Evolutionary conservation across 2,888 invertebrate species (phyloP).

Genomic region (Athalia cordata): DNA sequence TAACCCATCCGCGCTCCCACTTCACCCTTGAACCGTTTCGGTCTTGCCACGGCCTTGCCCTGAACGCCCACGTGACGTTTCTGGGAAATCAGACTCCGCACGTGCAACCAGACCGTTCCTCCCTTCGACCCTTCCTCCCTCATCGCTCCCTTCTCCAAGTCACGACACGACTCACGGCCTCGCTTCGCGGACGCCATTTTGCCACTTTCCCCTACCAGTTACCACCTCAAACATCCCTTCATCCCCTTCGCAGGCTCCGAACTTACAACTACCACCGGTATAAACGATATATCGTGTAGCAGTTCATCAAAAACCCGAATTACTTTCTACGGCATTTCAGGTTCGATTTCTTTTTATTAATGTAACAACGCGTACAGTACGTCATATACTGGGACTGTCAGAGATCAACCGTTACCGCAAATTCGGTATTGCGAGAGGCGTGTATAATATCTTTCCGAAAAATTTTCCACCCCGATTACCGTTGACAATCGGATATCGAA

Average conservation of each 20-base stretch:
- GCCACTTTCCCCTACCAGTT: constrained; percentile 26
- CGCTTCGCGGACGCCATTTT: constrained; percentile 33
- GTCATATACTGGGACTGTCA: no score
- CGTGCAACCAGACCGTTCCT: constrained; percentile 30
- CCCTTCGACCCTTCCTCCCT: constrained; percentile 8
- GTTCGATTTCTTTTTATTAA: no score
- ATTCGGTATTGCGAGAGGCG: no score
- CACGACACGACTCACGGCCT: constrained; percentile 8
- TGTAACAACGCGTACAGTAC: no score
- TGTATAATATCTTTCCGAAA: no score
- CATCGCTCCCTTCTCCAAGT: not conserved
- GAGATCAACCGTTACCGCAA: no score
- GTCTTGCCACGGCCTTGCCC: constrained; percentile 42
- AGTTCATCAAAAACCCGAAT: no score
- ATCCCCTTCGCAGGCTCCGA: constrained; percentile 2
- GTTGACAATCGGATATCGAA: no score
- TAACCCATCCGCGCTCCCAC: not conserved
- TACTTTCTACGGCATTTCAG: no score
- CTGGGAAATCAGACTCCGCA: constrained; percentile 46
- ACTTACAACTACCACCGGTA: not conserved
- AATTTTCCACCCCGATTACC: no score
- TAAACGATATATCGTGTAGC: not conserved
- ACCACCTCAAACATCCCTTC: not conserved
- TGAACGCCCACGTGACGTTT: constrained; percentile 42
- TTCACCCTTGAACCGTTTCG: constrained; percentile 35